Base-by-base conservation (phyloP, 2,888 invertebrate species). In the Auanema freiburgensis region DNA sequence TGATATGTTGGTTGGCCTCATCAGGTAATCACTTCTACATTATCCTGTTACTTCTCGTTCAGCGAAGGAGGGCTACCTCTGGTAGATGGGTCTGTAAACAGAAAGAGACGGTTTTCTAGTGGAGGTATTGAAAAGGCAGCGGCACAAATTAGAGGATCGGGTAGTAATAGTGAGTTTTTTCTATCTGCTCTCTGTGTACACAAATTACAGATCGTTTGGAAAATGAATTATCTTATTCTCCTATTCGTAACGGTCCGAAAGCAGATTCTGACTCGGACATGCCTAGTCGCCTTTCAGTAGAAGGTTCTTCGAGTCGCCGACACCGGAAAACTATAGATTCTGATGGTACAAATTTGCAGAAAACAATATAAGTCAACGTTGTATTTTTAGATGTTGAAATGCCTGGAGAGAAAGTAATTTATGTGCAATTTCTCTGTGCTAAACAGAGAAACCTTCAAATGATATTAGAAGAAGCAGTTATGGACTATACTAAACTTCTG, bases 351-450 rank as follows among this genome's bases (percentile, higher is more conserved):
- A n/a, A n/a, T n/a, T n/a, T n/a, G n/a, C n/a, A n/a, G n/a, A n/a
- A 23, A 16, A 18, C 5, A 21, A 23, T 16, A 8, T 6, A 23
- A 52, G 21, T 18, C 21, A 5, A 46, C 33, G 8, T 33, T n/a
- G 43, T n/a, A 11, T 52, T n/a, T 52, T 42, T 33, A 43, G 61
- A 67, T 42, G 64, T 61, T 11, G 63, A 57, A n/a, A 70, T 72
- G 21, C 60, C 70, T 0, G 57, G 55, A 0, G 77, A 78, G 46
- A 44, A 50, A 21, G 72, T 77, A 33, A 71, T 69, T 50, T 80
- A 80, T 63, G 67, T 80, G 14, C 72, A 76, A 46, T 80, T 72
- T 69, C 56, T 77, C 10, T 72, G 67, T 52, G 62, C 65, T 6
- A 58, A 61, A 21, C 81, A 80, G 62, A 57, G 66, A 16, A 58